Base-by-base conservation (phyloP, 2,113 vertebrate genomes). In the Ctenodactylus gundi region DNA sequence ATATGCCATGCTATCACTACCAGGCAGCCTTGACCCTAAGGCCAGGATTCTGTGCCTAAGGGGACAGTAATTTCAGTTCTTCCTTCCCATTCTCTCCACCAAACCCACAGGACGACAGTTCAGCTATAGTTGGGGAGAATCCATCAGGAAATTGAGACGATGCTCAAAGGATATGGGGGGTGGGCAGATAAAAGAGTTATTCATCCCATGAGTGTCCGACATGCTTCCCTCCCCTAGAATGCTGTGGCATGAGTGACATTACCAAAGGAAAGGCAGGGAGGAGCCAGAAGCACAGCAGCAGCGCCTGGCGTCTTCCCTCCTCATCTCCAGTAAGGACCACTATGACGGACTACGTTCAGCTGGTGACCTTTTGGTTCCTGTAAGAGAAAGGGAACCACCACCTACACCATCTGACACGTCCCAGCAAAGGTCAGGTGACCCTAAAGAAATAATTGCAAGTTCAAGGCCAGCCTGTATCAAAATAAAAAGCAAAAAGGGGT, bases 371-470 rank as follows among this genome's bases (percentile, higher is more conserved):
- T 96, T 77, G 49, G 98, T 98, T 75, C 97, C 98, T 91, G 98
- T 88, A 99, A 99, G 99, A 99, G 91, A 98, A 99, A 68, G 98
- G 98, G 41, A 99, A 98, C 93, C 98, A 99, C 99, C 88, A 99
- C 98, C 34, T 99, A 99, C 0, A 98, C 98, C 80, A 99, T 99
- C 65, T 99, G 99, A 7, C 99, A 96, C 98, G 98, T 97, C 98
- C 99, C 88, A 99, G 99, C 98, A 99, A 99, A 97, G 99, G 99
- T 97, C 99, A 99, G 94, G 98, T 98, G 98, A n/a, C 99, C 99
- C 98, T 99, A 99, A 97, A 98, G 99, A 21, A 2, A 49, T 27
- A 18, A 34, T 49, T 46, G 34, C 44, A 34, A 75, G 15, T 51
- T 75, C 29, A 75, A 49, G 44, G 9, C 39, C 72, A 51, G 10